Percentiles rank a stretch among this genome's conserved stretches.
phyloP scores from a whole-genome alignment of 1,140 invertebrate genomes.

The Drosophila biarmipes region DNA sequence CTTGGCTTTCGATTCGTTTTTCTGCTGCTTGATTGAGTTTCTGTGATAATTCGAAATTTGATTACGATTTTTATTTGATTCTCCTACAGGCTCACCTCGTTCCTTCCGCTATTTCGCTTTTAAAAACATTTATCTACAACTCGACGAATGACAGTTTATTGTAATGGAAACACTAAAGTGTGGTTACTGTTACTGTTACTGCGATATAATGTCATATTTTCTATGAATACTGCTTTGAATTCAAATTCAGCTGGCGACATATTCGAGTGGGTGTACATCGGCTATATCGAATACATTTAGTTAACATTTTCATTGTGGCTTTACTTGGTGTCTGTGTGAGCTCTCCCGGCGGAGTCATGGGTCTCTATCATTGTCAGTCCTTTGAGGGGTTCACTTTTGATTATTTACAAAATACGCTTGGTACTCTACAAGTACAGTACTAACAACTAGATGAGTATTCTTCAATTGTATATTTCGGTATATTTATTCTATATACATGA shows the following conservation, averaged over 20 bases:
- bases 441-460: constrained; percentile 65
- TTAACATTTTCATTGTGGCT: constrained; percentile 70
- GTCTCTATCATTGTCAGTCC: constrained; percentile 54
- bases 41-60: constrained; percentile 64
- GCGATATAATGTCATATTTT: constrained; percentile 63
- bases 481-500: constrained; percentile 56
- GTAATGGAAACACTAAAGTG: constrained; percentile 72
- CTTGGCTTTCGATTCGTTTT: constrained; percentile 25
- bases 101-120: constrained; percentile 28
- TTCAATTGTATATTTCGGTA: constrained; percentile 31
- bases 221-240: constrained; percentile 78
- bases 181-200: constrained; percentile 29
- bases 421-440: constrained; percentile 30
- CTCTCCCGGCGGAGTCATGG: constrained; percentile 35
- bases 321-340: constrained; percentile 27
- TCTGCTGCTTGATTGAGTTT: constrained; percentile 39
- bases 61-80: constrained; percentile 76
- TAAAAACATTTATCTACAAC: constrained; percentile 81
- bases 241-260: constrained; percentile 66
- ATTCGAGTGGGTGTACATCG: constrained; percentile 42
- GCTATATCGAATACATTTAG: constrained; percentile 74
- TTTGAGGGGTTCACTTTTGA: constrained; percentile 45
- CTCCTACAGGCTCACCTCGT: constrained; percentile 29
- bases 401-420: constrained; percentile 61
- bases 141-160: constrained; percentile 71